These are phyloP conservation scores for Augochlora pura DNA, from an alignment of 1,140 invertebrate species.

Conservation along the genomic window DNA sequence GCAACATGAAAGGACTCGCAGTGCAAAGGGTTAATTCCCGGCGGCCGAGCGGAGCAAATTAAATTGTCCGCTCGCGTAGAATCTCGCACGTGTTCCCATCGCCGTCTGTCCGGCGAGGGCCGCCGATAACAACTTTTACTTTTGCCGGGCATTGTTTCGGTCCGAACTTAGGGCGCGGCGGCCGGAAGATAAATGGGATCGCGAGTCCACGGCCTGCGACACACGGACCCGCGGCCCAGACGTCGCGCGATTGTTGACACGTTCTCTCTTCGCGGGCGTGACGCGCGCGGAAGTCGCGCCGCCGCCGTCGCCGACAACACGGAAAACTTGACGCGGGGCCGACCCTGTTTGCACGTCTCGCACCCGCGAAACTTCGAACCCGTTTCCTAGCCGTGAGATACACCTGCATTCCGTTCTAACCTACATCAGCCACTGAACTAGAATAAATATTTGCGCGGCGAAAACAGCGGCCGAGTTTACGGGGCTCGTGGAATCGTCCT, in stretches of 20 bases:
- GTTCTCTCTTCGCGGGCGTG: not conserved
- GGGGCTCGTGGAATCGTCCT: too few relatives aligned
- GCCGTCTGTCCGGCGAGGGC: too few relatives aligned
- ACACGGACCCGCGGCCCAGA: too few relatives aligned
- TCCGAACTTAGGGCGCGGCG: not conserved
- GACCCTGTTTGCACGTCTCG: slow-evolving; percentile 4
- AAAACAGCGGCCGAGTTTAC: too few relatives aligned
- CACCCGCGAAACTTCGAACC: not conserved
- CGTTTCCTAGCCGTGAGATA: not conserved
- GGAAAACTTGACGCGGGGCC: not conserved
- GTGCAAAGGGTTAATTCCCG: too few relatives aligned
- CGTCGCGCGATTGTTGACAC: slow-evolving; percentile 1
- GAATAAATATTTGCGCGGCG: not conserved
- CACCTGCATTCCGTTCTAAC: not conserved
- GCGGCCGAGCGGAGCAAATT: too few relatives aligned
- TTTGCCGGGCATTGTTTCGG: not conserved
- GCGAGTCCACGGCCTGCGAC: too few relatives aligned
- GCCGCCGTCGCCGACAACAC: too few relatives aligned
- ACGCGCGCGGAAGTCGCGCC: not conserved
- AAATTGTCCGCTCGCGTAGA: not conserved
- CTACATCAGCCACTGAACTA: not conserved
- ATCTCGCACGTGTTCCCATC: not conserved
- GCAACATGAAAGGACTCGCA: too few relatives aligned
- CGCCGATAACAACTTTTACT: not conserved
- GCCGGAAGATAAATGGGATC: not conserved